Conservation (phyloP, 1,140 invertebrate species). For the Trichonephila inaurata region DNA sequence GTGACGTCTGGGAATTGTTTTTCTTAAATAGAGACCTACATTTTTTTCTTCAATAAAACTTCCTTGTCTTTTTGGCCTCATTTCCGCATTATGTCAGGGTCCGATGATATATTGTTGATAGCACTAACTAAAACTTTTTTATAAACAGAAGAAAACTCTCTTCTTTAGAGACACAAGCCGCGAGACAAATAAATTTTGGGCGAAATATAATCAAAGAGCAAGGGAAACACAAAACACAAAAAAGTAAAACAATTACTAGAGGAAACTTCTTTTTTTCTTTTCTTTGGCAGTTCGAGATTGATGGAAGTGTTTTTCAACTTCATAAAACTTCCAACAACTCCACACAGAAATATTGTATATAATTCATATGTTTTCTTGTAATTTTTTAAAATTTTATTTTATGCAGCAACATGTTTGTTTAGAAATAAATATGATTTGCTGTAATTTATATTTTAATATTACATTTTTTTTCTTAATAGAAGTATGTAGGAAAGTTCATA, state of each 20-base stretch:
- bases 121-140: neutral
- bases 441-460: too few species aligned
- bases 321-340: neutral
- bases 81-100: neutral
- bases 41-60: too few species aligned
- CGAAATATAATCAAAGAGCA: neutral
- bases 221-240: neutral
- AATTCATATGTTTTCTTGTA: too few species aligned
- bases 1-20: too few species aligned
- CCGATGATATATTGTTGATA: neutral
- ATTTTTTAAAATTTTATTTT: too few species aligned
- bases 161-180: neutral
- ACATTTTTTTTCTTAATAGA: too few species aligned
- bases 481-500: too few species aligned
- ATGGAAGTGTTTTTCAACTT: neutral
- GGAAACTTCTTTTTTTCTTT: neutral
- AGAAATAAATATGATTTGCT: too few species aligned
- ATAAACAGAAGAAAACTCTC: neutral
- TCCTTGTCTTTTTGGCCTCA: neutral
- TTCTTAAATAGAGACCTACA: too few species aligned
- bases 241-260: neutral
- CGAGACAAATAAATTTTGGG: neutral
- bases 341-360: too few species aligned
- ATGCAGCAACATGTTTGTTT: too few species aligned
- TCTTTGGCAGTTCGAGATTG: constrained; percentile 54